Conservation (phyloP, 2,888 invertebrate genomes). For the Sinelater perroti region DNA sequence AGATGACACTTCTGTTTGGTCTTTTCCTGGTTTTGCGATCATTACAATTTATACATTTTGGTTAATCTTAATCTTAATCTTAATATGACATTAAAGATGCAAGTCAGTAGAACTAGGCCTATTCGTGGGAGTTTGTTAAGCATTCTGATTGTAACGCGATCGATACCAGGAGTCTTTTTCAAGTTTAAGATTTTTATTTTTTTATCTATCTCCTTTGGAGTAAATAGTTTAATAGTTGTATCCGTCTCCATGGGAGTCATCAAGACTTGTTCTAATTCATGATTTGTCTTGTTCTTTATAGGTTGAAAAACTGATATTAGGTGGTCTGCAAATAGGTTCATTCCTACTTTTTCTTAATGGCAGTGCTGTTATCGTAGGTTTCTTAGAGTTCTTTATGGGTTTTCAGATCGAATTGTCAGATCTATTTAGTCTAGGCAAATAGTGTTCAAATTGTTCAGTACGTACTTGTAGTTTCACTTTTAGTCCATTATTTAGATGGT, state of each 20-base stretch:
- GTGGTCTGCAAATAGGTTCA: background rate
- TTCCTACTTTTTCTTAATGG: background rate
- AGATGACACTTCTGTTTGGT: too few species aligned
- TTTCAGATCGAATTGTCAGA: too few species aligned
- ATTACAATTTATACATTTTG: background rate
- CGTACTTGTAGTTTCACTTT: background rate
- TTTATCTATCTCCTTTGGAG: too few species aligned
- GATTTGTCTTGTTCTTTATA: background rate
- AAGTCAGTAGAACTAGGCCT: background rate
- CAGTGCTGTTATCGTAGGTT: background rate
- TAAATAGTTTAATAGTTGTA: too few species aligned
- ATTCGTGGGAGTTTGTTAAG: background rate
- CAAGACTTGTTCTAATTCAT: too few species aligned
- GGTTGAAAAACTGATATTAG: slow-evolving; percentile 1
- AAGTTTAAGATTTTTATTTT: too few species aligned
- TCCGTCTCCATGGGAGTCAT: too few species aligned
- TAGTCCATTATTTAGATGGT: background rate
- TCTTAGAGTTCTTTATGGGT: too few species aligned
- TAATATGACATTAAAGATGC: background rate
- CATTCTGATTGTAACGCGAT: background rate
- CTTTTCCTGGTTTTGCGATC: background rate
- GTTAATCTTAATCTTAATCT: background rate
- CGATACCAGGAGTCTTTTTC: too few species aligned
- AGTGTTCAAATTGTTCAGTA: too few species aligned
- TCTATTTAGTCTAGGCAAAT: too few species aligned